Conservation (phyloP, 2,113 vertebrate species). For the Ageneiosus marmoratus region DNA sequence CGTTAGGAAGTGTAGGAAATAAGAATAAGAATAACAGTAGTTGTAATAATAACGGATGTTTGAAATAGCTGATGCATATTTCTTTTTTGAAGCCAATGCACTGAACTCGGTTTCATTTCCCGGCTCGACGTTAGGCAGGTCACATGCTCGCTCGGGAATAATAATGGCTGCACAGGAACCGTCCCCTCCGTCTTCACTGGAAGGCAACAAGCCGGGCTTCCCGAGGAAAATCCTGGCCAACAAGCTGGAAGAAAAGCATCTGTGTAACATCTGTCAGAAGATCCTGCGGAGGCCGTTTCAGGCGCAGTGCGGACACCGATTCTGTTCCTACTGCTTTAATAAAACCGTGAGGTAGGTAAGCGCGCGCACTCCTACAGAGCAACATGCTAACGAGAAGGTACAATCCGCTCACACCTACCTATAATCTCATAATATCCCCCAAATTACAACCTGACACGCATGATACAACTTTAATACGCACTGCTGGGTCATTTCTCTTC, state of each 20-base stretch:
- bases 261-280: constrained; percentile 89
- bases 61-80: not conserved
- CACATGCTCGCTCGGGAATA: constrained; percentile 59
- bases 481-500: not conserved
- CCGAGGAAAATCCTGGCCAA: constrained; percentile 88
- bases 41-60: not conserved
- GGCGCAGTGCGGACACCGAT: constrained; percentile 94
- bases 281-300: constrained; percentile 88
- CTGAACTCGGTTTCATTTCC: constrained; percentile 29
- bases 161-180: constrained; percentile 81
- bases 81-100: not conserved
- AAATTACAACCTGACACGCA: not conserved
- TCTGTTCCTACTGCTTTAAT: constrained; percentile 88
- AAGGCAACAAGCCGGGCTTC: constrained; percentile 89
- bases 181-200: constrained; percentile 87
- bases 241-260: constrained; percentile 88
- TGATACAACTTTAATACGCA: constrained; percentile 12
- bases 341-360: constrained; percentile 85
- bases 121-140: constrained; percentile 48
- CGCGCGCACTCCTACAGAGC: not conserved
- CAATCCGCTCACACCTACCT: constrained; percentile 2
- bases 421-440: not conserved
- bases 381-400: not conserved
- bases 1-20: not conserved
- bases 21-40: no score